Percentiles rank a stretch among this genome's conserved stretches.
phyloP scores from a whole-genome alignment of 2,113 vertebrate species.

The Hiodon alosoides region DNA sequence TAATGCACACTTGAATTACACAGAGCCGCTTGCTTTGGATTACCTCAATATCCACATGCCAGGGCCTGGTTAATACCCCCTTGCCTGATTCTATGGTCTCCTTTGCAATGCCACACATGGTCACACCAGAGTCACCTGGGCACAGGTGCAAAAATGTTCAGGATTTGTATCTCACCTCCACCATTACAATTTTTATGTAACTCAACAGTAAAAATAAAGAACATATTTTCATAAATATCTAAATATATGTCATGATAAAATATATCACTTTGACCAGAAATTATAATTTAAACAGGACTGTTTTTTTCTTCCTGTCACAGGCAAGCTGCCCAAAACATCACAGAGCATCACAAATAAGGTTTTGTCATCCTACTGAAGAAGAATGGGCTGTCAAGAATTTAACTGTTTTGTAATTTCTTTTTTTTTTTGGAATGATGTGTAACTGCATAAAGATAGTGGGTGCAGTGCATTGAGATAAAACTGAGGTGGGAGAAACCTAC shows the following conservation, averaged over 20 bases:
- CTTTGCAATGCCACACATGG: conserved; percentile 72
- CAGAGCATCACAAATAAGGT: no score
- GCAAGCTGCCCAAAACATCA: no score
- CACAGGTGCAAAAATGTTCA: neutral
- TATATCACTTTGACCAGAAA: no score
- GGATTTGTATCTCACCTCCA: neutral
- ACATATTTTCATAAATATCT: no score
- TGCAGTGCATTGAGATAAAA: neutral
- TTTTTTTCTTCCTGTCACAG: no score
- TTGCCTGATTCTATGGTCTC: conserved; percentile 20
- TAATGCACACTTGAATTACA: neutral
- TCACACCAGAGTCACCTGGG: conserved; percentile 60
- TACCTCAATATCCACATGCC: conserved; percentile 59
- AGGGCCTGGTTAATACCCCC: conserved; percentile 49
- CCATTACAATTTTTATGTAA: no score
- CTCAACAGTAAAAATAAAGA: no score
- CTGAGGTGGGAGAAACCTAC: conserved; percentile 48
- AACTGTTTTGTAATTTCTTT: neutral
- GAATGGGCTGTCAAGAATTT: neutral
- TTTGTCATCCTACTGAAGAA: no score
- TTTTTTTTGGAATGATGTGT: no score
- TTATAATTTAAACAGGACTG: no score
- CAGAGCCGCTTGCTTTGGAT: conserved; percentile 40
- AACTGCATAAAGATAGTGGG: no score
- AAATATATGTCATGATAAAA: no score